Percentiles rank a stretch among this genome's conserved stretches.
phyloP scores from a whole-genome alignment of 1,140 invertebrate genomes.

The Papilio dardanus region DNA sequence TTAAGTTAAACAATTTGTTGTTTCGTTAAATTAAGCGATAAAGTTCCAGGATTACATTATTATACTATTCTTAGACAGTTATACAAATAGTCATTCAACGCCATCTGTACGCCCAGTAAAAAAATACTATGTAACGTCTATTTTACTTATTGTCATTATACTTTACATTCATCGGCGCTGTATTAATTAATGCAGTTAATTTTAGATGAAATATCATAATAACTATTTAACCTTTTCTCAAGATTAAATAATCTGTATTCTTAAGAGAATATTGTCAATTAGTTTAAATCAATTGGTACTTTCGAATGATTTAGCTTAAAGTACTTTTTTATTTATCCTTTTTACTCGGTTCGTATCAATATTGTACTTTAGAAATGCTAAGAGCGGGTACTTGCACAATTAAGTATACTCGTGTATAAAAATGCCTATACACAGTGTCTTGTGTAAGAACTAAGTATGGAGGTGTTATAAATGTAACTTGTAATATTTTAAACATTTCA shows the following conservation, averaged over 20 bases:
- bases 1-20: background rate
- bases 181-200: background rate
- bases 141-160: background rate
- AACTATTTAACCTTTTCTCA: background rate
- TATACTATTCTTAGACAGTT: background rate
- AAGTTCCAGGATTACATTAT: background rate
- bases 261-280: background rate
- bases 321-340: too few relatives aligned
- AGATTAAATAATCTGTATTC: too few relatives aligned
- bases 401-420: too few relatives aligned
- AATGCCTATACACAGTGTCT: too few relatives aligned
- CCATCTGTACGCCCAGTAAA: slow-evolving; percentile 15
- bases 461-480: background rate
- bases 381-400: background rate
- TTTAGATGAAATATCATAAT: background rate
- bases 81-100: background rate
- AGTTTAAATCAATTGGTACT: too few relatives aligned
- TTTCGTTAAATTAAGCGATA: background rate
- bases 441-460: background rate
- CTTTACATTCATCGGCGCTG: background rate
- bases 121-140: background rate
- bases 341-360: background rate
- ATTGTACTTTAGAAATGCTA: background rate
- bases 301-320: too few relatives aligned
- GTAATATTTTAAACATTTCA: background rate